Base-by-base conservation (phyloP, 2,888 invertebrate species). In the Rhogogaster chlorosoma region DNA sequence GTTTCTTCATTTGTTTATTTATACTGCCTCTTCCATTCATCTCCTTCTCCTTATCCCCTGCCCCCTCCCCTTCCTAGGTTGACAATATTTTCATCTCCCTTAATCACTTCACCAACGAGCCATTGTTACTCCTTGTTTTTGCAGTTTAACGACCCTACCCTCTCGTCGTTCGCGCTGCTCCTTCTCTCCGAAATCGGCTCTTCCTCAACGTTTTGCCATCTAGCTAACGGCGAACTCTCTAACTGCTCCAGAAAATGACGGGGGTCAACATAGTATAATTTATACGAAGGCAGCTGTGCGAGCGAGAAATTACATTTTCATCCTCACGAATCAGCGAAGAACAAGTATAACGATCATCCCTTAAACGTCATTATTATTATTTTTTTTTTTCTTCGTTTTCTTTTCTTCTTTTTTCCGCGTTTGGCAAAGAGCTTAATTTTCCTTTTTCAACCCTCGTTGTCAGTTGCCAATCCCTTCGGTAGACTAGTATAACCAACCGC, bases 21-120 rank as follows among this genome's bases (percentile, higher is more conserved):
- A 26, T 80, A 42, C 22, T 42, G 22, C 42, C 29, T n/a, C 82
- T 45, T 61, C 3, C n/a, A 57, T 26, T 64, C 83, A 84, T 84
- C 82, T 85, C 80, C 73, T 86, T 84, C 84, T 86, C 85, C 85
- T 77, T 77, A 71, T 57, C 73, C 61, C 49, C 10, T 57, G 15
- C 29, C 49, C 10, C 75, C 80, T 38, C 83, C 71, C 53, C 61
- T 61, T 71, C 32, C 57, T 82, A 45, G 73, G 38, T 73, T 38
- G 10, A 73, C 73, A 42, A 73, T 73, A 73, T 73, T 73, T 78
- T 78, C 78, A 9, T 42, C 32, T 42, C 78, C 78, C 78, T 36
- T 53, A 78, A 78, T 78, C 78, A 78, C 78, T 78, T 57, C 32
- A 45, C 53, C 38, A 78, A 49, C 78, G 53, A 53, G 53, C 29